A percentile compares a stretch with the other conserved stretches of the same genome.
These are phyloP conservation scores for Neoitamus cyanurus DNA, from an alignment of 2,888 invertebrate species.

Conservation along the genomic window DNA sequence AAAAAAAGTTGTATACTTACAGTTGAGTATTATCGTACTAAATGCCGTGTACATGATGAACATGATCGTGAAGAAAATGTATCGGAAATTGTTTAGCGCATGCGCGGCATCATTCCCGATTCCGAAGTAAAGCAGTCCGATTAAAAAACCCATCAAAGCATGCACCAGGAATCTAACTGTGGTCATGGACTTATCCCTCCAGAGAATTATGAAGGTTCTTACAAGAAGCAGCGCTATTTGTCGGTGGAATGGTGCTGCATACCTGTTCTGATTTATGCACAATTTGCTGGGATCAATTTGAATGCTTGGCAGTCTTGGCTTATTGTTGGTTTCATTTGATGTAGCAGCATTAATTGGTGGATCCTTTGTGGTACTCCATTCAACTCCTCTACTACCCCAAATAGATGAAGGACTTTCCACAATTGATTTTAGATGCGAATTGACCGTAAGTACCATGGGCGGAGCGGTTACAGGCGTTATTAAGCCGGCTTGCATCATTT, in stretches of 20 bases:
- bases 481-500: constrained; percentile 68
- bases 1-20: constrained; percentile 74
- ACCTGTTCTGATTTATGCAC: constrained; percentile 64
- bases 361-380: neutral
- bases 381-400: constrained; percentile 56
- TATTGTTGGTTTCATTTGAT: neutral
- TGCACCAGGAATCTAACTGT: constrained; percentile 83
- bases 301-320: constrained; percentile 52
- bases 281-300: constrained; percentile 59
- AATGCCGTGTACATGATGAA: constrained; percentile 96
- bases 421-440: constrained; percentile 53
- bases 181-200: constrained; percentile 80
- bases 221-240: constrained; percentile 73
- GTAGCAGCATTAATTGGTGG: neutral
- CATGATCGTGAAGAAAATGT: constrained; percentile 90
- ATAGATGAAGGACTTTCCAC: constrained; percentile 58
- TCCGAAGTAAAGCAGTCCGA: constrained; percentile 84
- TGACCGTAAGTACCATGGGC: constrained; percentile 55
- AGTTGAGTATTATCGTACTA: constrained; percentile 88
- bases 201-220: constrained; percentile 73
- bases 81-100: constrained; percentile 86
- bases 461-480: constrained; percentile 70
- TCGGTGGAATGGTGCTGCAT: constrained; percentile 71
- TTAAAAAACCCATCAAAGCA: constrained; percentile 80
- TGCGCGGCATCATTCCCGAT: constrained; percentile 89